A percentile compares a stretch with the other conserved stretches of the same genome.
phyloP scores from a whole-genome alignment of 2,113 vertebrate species.

The Limnothrissa miodon region DNA sequence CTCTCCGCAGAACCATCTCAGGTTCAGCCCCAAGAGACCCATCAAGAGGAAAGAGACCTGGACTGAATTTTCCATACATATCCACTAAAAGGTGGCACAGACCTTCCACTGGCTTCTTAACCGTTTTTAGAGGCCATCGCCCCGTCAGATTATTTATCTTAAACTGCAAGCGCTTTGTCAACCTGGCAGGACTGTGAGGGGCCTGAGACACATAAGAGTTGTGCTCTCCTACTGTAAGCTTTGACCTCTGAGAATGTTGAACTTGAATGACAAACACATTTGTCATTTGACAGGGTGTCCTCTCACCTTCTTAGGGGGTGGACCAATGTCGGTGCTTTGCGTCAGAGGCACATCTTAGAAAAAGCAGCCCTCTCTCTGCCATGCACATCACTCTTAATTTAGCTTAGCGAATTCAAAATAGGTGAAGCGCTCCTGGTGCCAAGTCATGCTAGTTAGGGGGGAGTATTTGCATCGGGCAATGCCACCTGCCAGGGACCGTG shows the following conservation, averaged over 20 bases:
- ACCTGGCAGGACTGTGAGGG: not conserved
- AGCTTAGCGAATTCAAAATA: constrained; percentile 32
- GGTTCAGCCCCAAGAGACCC: constrained; percentile 40
- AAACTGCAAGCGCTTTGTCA: not conserved
- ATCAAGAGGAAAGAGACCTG: constrained; percentile 24
- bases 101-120: not conserved
- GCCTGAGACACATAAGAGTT: not conserved
- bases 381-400: constrained; percentile 34
- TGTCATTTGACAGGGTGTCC: not conserved
- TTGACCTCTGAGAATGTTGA: not conserved
- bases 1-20: constrained; percentile 17
- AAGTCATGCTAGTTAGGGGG: constrained; percentile 29
- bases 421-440: constrained; percentile 23
- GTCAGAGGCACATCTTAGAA: not conserved
- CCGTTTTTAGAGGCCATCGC: not conserved
- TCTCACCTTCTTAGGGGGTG: not conserved
- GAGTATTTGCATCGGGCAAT: constrained; percentile 34
- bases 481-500: constrained; percentile 42
- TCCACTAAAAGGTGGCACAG: not conserved
- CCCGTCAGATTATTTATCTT: not conserved
- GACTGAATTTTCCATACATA: not conserved
- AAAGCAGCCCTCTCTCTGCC: constrained; percentile 1
- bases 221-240: not conserved
- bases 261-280: not conserved
- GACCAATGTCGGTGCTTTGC: not conserved